phyloP scores from a whole-genome alignment of 2,113 vertebrate species.

The Typhlomys cinereus region DNA sequence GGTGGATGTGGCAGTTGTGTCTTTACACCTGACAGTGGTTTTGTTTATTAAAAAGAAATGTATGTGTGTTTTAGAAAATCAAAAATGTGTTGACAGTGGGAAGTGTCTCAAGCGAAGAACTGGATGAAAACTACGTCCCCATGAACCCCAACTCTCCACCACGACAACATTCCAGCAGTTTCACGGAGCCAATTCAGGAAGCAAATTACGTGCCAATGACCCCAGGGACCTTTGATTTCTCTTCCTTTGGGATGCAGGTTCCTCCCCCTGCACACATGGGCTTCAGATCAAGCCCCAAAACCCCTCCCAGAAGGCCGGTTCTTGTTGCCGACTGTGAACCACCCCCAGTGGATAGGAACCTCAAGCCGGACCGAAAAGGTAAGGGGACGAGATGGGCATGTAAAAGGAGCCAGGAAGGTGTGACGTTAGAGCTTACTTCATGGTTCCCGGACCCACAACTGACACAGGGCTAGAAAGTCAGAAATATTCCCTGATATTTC shows the following conservation, averaged over 20 bases:
- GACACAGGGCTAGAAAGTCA: not conserved
- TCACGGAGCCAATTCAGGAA: constrained; percentile 93
- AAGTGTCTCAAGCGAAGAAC: constrained; percentile 93
- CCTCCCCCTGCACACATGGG: constrained; percentile 99
- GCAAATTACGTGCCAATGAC: constrained; percentile 99
- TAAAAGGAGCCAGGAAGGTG: rapidly evolving
- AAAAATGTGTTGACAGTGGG: constrained; percentile 94
- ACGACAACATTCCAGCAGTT: constrained; percentile 94
- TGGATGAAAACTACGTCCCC: constrained; percentile 98
- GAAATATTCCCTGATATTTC: not conserved
- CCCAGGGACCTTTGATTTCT: constrained; percentile 96
- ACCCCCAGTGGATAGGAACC: constrained; percentile 97
- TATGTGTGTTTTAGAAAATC: constrained; percentile 92
- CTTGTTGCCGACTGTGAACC: constrained; percentile 94
- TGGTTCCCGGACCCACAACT: not conserved
- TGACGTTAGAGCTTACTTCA: not conserved
- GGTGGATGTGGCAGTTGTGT: constrained; percentile 63
- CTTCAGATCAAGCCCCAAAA: constrained; percentile 97
- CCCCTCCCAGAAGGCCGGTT: constrained; percentile 94
- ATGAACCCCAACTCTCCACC: constrained; percentile 98
- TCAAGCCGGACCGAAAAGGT: constrained; percentile 99
- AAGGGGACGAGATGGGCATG: constrained; percentile 76
- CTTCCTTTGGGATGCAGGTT: constrained; percentile 97
- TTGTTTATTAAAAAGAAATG: constrained; percentile 81
- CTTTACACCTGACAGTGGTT: constrained; percentile 70